These are phyloP conservation scores for Pseudomyrmex concolor DNA, from an alignment of 1,140 invertebrate species.

Conservation along the genomic window DNA sequence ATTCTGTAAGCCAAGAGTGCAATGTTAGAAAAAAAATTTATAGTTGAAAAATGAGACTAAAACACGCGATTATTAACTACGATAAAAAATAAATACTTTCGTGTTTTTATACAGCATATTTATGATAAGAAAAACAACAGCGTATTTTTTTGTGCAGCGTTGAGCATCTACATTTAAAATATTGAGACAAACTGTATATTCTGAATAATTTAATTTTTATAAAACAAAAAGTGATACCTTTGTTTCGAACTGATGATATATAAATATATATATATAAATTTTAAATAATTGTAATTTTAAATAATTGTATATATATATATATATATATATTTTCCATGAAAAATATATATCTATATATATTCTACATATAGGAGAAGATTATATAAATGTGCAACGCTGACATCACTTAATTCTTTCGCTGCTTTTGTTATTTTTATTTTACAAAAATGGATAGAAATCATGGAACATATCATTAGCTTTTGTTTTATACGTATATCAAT, in stretches of 20 bases:
- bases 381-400: neutral
- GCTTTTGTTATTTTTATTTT: neutral
- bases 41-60: neutral
- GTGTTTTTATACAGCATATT: slow-evolving; percentile 41
- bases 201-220: too few species aligned
- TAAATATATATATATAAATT: too few species aligned
- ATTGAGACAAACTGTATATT: neutral
- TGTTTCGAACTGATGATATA: too few species aligned
- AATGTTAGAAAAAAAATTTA: slow-evolving; percentile 3
- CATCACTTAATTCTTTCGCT: slow-evolving; percentile 31
- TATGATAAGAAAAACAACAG: neutral
- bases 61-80: too few species aligned
- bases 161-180: slow-evolving; percentile 17
- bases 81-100: slow-evolving; percentile 8
- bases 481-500: neutral
- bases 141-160: slow-evolving; percentile 18
- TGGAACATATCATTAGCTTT: neutral
- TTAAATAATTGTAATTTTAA: too few species aligned
- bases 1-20: slow-evolving; percentile 41
- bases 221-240: too few species aligned
- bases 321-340: too few species aligned
- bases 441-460: too few species aligned
- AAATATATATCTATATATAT: neutral
- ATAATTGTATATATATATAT: too few species aligned
- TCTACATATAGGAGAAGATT: neutral